These are phyloP conservation scores for Otolemur crassicaudatus DNA, from an alignment of 2,797 vertebrate species.

Conservation along the genomic window DNA sequence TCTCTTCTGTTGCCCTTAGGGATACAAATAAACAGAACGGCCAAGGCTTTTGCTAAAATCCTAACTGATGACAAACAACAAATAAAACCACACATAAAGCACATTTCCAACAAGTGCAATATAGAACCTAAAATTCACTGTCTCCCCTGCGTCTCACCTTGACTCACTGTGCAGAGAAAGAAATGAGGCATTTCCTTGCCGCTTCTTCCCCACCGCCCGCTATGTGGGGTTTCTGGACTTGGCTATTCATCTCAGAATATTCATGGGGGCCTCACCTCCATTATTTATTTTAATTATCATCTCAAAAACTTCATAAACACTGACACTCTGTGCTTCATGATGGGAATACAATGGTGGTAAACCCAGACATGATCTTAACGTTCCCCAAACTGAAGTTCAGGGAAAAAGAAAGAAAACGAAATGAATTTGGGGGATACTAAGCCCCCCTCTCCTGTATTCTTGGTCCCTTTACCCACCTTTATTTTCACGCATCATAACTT, in stretches of 20 bases:
- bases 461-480: background rate
- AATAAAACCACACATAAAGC: background rate
- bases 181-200: background rate
- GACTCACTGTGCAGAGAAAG: background rate
- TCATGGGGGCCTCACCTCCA: background rate
- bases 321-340: background rate
- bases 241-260: background rate
- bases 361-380: background rate
- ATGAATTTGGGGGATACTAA: background rate
- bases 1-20: background rate
- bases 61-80: background rate
- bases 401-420: background rate
- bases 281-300: background rate
- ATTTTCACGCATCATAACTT: background rate
- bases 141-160: background rate
- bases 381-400: background rate
- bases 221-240: accelerated
- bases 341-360: background rate
- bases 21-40: background rate
- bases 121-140: background rate
- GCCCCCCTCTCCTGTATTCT: background rate
- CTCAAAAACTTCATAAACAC: background rate
- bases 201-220: background rate
- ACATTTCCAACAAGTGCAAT: background rate
- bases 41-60: background rate